These are phyloP conservation scores for Bagarius yarrelli DNA, from an alignment of 2,113 vertebrate genomes.

Conservation along the genomic window DNA sequence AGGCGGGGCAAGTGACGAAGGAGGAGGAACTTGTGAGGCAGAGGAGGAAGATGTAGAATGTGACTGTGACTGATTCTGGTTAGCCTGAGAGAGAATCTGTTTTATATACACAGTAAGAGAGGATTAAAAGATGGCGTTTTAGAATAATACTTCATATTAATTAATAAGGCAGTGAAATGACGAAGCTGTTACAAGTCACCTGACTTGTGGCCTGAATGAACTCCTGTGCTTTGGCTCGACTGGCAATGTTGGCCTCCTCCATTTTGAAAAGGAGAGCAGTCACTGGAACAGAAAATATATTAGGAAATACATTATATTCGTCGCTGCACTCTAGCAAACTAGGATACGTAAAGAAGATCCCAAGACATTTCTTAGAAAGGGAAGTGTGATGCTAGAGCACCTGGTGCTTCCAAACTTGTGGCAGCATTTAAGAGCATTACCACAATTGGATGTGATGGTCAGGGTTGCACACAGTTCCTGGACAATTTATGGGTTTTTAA, in stretches of 20 bases:
- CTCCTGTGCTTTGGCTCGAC: slow-evolving; percentile 89
- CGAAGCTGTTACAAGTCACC: slow-evolving; percentile 62
- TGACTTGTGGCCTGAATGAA: slow-evolving; percentile 92
- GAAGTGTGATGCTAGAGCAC: too few relatives aligned
- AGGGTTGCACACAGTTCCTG: too few relatives aligned
- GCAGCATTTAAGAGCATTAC: too few relatives aligned
- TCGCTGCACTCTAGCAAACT: too few relatives aligned
- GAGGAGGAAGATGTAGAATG: slow-evolving; percentile 60
- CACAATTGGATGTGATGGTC: too few relatives aligned
- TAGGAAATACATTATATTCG: too few relatives aligned
- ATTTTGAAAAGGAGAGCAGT: slow-evolving; percentile 92
- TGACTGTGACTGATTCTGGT: slow-evolving; percentile 75
- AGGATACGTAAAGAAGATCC: too few relatives aligned
- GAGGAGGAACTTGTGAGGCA: slow-evolving; percentile 69
- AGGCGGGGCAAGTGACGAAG: slow-evolving; percentile 66
- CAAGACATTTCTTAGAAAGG: too few relatives aligned
- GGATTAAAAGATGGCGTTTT: neutral
- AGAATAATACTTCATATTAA: neutral
- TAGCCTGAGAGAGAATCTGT: slow-evolving; percentile 86
- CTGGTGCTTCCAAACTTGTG: too few relatives aligned
- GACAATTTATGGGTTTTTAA: too few relatives aligned
- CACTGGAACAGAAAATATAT: slow-evolving; percentile 62
- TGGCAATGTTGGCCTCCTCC: slow-evolving; percentile 90
- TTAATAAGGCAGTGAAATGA: neutral
- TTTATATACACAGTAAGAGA: slow-evolving; percentile 8